Base-by-base conservation (phyloP, 2,113 vertebrate species). In the Trochalopteron elliotii region DNA sequence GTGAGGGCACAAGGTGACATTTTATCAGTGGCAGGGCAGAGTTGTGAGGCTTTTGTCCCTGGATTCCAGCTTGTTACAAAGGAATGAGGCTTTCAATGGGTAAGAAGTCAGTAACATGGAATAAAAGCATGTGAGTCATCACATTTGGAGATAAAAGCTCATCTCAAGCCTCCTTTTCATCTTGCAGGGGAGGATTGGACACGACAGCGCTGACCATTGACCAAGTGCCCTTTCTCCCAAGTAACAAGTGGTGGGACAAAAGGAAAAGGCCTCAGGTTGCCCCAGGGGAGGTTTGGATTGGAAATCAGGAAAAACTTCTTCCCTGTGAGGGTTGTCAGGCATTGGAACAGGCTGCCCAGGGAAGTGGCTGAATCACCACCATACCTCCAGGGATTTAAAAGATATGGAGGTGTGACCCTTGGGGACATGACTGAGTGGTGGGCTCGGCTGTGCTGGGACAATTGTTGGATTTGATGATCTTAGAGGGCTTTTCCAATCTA, bases 381-480 rank as follows among this genome's bases (percentile, higher is more conserved):
- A 39, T 39, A 39, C 10, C 21, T 35, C 11, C 17, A 50, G 17
- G 44, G 31, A 15, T 76, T 59, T 76, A 24, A 25, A 19, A 67
- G 60, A 42, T 11, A 12, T 9, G 35, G 13, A 8, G 19, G 20
- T 40, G 35, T 50, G 52, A 17, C 42, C 9, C 16, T 3, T 42
- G 52, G 71, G 60, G 52, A 50, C 0, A 0, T 17, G 31, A 11
- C 7, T 30, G 60, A 6, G 35, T 5, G 20, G 7, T 40, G 35
- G 40, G 4, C 35, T 75, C 1, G 0, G 50, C 50, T 49, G 50
- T 12, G 15, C 23, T 30, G 42, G 30, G 15, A 12, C 4, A 75
- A 21, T 3, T 2, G 20, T 8, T 13, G 30, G 52, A 31, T 39
- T 57, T 0, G 0, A 2, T 49, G 15, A 9, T 9, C 25, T 35